Percentiles rank a stretch among this genome's conserved stretches.
Conservation (phyloP, 2,888 invertebrate genomes). For the Plebejus anna region DNA sequence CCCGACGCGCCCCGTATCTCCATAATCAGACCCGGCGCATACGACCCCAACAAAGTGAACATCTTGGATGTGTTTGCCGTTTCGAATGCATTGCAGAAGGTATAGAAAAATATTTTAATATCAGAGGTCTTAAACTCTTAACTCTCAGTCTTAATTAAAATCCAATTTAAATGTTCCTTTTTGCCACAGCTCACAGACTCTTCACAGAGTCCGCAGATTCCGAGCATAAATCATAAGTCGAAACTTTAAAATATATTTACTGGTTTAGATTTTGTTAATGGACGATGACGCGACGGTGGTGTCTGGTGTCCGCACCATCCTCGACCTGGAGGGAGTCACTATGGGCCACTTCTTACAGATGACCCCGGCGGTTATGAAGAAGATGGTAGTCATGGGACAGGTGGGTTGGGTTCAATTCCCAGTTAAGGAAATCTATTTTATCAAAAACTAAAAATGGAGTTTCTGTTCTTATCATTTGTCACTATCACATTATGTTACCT, state of each 20-base stretch:
- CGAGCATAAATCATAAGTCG: no score
- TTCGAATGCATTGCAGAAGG: conserved; percentile 47
- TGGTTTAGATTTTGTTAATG: conserved; percentile 52
- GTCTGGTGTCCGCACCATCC: conserved; percentile 54
- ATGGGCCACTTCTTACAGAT: conserved; percentile 65
- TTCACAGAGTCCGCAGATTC: no score
- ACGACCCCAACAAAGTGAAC: conserved; percentile 42
- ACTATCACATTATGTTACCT: not conserved
- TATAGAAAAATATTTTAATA: conserved; percentile 33
- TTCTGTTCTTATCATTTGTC: not conserved
- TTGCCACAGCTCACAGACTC: no score
- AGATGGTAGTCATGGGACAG: conserved; percentile 50
- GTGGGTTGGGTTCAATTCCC: conserved; percentile 36
- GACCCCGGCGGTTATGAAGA: conserved; percentile 67
- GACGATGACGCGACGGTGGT: conserved; percentile 67
- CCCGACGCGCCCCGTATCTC: conserved; percentile 59
- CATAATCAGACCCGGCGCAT: conserved; percentile 58
- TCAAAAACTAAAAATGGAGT: not conserved
- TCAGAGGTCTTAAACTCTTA: not conserved
- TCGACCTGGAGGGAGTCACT: conserved; percentile 64
- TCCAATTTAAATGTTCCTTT: no score
- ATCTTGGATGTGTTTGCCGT: conserved; percentile 49
- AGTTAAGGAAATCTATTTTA: not conserved
- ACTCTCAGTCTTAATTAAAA: no score
- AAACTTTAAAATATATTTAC: not conserved